Evolutionary conservation across 2,113 vertebrate genomes (phyloP), one percentile per base, ranked within the genome.

Genomic region (Jaculus jaculus): DNA sequence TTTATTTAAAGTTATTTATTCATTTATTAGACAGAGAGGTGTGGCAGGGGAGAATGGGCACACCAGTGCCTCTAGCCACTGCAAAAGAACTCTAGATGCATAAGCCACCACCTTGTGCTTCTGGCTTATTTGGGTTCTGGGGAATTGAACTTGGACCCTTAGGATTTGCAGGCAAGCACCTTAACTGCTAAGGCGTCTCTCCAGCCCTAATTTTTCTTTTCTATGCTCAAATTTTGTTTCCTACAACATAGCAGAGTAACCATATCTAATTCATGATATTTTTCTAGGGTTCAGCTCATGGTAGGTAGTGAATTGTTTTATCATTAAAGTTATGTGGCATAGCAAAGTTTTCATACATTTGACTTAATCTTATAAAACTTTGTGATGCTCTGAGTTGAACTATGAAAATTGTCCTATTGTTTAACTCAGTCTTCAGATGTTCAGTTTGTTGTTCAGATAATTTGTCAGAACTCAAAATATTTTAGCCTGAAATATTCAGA

Each of bases 401-500:
- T 73, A 51, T 28, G 20, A 91, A 94, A 86, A 72, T 32, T 42
- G 17, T 79, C 15, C 39, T 42, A 65, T 65, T 51, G 5, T 28
- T 68, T 32, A 47, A 10, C 21, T 61, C 18, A 77, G 5, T 63
- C 77, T 92, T 88, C 30, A 83, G n/a, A 15, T 89, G 8, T 16
- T 74, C 65, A 42, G 20, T 85, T 26, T 65, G 18, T 84, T 81
- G 54, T 89, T 32, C 26, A 87, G 47, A 79, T 60, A 61, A 75
- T 92, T 90, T 75, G 32, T 93, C 20, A 83, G 69, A 86, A 17
- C 21, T 11, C 15, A 3, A 89, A 86, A 61, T 89, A 73, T 7
- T 93, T 91, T 73, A 63, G 66, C 24, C 32, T 83, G 61, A 86
- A 68, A 81, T 77, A 24, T 81, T 87, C 75, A 88, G 51, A 78